phyloP scores from a whole-genome alignment of 1,140 invertebrate genomes.

The Muscidifurax raptorellus region DNA sequence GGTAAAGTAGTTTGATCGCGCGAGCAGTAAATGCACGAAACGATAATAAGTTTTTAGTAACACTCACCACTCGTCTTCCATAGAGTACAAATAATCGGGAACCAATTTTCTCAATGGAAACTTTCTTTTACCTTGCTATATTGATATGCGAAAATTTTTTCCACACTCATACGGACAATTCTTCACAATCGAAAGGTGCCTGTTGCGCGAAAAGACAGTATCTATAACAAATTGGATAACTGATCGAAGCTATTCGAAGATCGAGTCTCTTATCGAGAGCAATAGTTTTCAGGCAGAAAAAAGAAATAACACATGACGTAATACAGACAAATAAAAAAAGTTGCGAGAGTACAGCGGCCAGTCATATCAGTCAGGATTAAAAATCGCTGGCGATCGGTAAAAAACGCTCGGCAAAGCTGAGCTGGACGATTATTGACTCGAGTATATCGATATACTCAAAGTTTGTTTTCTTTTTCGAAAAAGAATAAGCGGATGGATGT shows the following conservation, averaged over 20 bases:
- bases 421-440: slow-evolving; percentile 3
- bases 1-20: not conserved
- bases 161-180: slow-evolving; percentile 39
- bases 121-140: not conserved
- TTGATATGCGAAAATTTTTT: not conserved
- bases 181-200: slow-evolving; percentile 49
- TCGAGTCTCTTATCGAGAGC: too few species aligned
- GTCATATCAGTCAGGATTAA: slow-evolving; percentile 60
- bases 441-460: slow-evolving; percentile 16
- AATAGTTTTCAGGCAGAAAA: not conserved
- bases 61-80: slow-evolving; percentile 66
- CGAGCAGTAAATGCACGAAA: not conserved
- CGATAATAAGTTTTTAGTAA: slow-evolving; percentile 32
- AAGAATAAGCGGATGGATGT: not conserved
- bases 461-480: slow-evolving; percentile 14
- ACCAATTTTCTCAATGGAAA: slow-evolving; percentile 27
- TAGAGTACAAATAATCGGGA: slow-evolving; percentile 66
- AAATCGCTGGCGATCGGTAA: slow-evolving; percentile 55
- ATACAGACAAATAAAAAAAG: slow-evolving; percentile 20
- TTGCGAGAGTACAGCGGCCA: slow-evolving; percentile 58
- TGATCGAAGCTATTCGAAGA: not conserved
- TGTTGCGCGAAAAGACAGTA: slow-evolving; percentile 2
- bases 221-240: not conserved
- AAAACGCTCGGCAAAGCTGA: slow-evolving; percentile 28
- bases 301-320: not conserved